Base-by-base conservation (phyloP, 2,888 invertebrate genomes). In the Drosophila paranaensis region DNA sequence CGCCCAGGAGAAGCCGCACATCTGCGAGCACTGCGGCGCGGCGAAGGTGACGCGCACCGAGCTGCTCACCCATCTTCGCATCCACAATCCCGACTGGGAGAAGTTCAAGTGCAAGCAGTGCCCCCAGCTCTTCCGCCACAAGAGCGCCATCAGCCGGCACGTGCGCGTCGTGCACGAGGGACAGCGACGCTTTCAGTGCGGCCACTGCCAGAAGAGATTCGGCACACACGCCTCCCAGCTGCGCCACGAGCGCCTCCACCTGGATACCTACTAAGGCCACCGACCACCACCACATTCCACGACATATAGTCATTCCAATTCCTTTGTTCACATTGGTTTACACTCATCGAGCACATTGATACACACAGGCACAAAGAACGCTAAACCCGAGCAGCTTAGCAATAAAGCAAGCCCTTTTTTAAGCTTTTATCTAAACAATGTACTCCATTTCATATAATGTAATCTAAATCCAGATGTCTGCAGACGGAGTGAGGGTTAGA, bases 141-240 rank as follows among this genome's bases (percentile, higher is more conserved):
- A 91, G 61, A 90, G 90, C 64, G 91, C 91, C 14, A 91, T 91
- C 8, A 74, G 77, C 10, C 80, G 90, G 6, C 90, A 90, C 42
- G 88, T 91, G 9, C 90, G 90, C 2, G 91, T 90, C 3, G 88
- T 92, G 0, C 92, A 92, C 50, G 90, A 91, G 65, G 92, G 92
- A 0, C 87, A 91, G 54, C 82, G 89, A 10, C 82, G 90, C 0
- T 92, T 84, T 55, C 78, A 77, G 20, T 92, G 92, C 57, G 73
- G 65, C 0, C 86, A 83, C 60, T 92, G 92, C 50, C 78, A 88
- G 5, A 91, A 90, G 60, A 77, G 84, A 10, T 92, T 92, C 61
- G 91, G 91, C 0, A 91, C 91, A 0, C 90, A 90, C 16, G 90
- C 90, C 64, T 90, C 91, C 0, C 88, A 90, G 72, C 46, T 90